A percentile compares a stretch with the other conserved stretches of the same genome.
These are phyloP conservation scores for Scolopax bukidnonensis DNA, from an alignment of 2,797 vertebrate species.

Conservation along the genomic window DNA sequence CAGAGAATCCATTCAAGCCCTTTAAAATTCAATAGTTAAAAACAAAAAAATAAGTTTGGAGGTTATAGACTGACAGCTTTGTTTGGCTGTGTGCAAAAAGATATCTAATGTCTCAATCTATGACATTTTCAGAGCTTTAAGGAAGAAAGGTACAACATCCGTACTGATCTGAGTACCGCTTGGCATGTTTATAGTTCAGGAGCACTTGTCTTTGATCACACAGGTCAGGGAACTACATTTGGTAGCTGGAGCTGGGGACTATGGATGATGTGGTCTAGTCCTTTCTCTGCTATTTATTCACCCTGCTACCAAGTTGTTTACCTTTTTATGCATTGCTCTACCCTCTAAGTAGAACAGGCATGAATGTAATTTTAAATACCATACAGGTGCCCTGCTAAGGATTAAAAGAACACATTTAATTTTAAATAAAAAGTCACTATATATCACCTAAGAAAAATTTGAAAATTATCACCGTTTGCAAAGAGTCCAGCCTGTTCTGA, in stretches of 20 bases:
- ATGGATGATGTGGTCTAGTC: background rate
- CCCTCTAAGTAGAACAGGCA: background rate
- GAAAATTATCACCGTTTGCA: background rate
- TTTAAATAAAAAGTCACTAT: background rate
- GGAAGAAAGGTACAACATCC: background rate
- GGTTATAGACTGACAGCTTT: background rate
- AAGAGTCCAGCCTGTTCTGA: background rate
- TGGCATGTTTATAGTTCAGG: background rate
- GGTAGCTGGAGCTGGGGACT: background rate
- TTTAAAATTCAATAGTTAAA: fast-evolving
- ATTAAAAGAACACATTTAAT: background rate
- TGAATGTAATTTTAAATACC: background rate
- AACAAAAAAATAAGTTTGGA: background rate
- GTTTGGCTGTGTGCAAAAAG: background rate
- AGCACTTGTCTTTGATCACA: background rate
- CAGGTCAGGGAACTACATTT: background rate
- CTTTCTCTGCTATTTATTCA: background rate
- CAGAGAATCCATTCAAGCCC: background rate
- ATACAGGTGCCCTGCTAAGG: background rate
- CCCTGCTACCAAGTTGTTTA: background rate
- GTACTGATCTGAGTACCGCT: fast-evolving
- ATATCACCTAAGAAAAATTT: background rate
- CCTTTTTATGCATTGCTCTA: background rate
- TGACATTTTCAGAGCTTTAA: background rate
- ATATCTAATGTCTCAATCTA: fast-evolving